These are phyloP conservation scores for Myotis lucifugus DNA, from an alignment of 2,113 vertebrate genomes.

Conservation along the genomic window DNA sequence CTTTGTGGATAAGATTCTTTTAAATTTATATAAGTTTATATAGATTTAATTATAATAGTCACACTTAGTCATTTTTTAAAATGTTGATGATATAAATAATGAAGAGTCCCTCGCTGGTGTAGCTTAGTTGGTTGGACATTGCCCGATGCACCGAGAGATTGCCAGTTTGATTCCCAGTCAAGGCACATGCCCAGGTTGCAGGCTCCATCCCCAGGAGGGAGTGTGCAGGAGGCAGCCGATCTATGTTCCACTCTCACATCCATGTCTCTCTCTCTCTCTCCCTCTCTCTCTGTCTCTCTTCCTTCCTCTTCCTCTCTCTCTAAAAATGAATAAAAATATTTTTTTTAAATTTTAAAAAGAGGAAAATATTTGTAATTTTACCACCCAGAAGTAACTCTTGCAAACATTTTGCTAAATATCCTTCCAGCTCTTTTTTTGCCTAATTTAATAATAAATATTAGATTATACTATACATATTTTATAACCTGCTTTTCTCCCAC, in stretches of 20 bases:
- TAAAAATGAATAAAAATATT: no score
- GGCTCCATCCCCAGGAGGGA: no score
- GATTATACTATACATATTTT: constrained; percentile 1
- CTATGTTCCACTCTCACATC: no score
- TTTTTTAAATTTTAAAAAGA: neutral
- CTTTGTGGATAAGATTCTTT: constrained; percentile 16
- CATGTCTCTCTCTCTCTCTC: no score
- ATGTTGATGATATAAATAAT: neutral
- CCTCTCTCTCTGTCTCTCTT: no score
- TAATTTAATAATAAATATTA: constrained; percentile 42
- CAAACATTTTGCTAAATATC: constrained; percentile 46
- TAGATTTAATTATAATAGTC: constrained; percentile 37
- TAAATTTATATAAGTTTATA: neutral
- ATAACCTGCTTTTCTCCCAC: constrained; percentile 20
- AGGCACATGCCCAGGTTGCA: no score
- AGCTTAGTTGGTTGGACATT: no score
- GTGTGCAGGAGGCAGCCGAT: no score
- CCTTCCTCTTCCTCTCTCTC: no score
- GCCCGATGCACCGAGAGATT: no score
- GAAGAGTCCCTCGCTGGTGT: neutral
- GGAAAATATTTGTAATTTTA: constrained; percentile 38
- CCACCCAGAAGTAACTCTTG: neutral
- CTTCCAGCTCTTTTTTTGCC: constrained; percentile 25
- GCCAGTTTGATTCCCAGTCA: no score
- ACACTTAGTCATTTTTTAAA: constrained; percentile 32